Base-by-base conservation (phyloP, 2,797 vertebrate genomes). In the Fistularia tabacaria region DNA sequence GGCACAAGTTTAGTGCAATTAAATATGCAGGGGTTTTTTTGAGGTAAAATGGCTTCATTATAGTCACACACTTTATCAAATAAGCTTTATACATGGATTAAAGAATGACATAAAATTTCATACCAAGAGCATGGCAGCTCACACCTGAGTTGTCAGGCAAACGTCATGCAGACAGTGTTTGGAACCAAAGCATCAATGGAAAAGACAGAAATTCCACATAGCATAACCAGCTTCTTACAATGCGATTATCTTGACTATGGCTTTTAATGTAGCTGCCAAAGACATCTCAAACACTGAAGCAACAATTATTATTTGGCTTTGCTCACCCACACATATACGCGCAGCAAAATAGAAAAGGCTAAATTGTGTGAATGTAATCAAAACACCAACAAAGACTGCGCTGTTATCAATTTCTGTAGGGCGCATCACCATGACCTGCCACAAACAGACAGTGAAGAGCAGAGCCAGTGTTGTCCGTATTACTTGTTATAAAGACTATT, bases 201-300 rank as follows among this genome's bases (percentile, higher is more conserved):
- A 75, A 71, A 61, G 58, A 66, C 62, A 78, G 75, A 77, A 77
- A 84, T 79, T 78, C 74, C 80, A 77, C 78, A 73, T 88, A 85
- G 81, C 81, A 69, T 83, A 85, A 83, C 79, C 50, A 25, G 57
- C 55, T 72, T 73, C 80, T 84, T 74, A 83, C 58, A 77, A 76
- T 78, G 64, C 85, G 64, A 77, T 85, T 82, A 84, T 83, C 78
- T 83, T 83, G 79, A 82, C 83, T 63, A 56, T 15, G 7, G 69
- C 54, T 78, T 73, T 71, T 74, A 78, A 80, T 56, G 62, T 9
- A 46, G 69, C 82, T 86, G 83, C 81, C 85, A 88, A 73, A 81
- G 76, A 67, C 56, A 80, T 84, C 71, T 61, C 64, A 79, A 69
- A 76, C 69, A 71, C 59, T 62, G 71, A 75, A 68, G 66, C 64